These are phyloP conservation scores for Polypterus senegalus DNA, from an alignment of 2,113 vertebrate genomes.

Conservation along the genomic window DNA sequence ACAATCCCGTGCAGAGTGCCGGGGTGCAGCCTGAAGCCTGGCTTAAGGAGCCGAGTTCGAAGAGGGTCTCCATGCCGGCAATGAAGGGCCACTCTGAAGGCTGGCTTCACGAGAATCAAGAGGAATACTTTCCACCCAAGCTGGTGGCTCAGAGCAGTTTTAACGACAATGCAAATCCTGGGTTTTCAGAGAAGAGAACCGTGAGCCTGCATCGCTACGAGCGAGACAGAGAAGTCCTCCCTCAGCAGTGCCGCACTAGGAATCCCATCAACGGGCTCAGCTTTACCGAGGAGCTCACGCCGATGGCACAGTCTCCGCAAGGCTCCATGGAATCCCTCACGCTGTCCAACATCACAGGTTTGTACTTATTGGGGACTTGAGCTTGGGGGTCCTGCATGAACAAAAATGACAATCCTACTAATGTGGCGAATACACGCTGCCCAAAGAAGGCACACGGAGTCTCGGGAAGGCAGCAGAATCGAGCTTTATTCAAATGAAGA, in stretches of 20 bases:
- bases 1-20: slow-evolving; percentile 51
- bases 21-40: slow-evolving; percentile 59
- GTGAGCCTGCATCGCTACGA: slow-evolving; percentile 82
- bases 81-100: slow-evolving; percentile 74
- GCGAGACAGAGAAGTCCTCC: slow-evolving; percentile 45
- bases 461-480: no score
- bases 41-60: slow-evolving; percentile 64
- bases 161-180: slow-evolving; percentile 66
- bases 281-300: slow-evolving; percentile 74
- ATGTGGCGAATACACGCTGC: no score
- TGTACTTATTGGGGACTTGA: no score
- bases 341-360: slow-evolving; percentile 81
- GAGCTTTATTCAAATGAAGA: no score
- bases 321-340: slow-evolving; percentile 92
- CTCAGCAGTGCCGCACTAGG: slow-evolving; percentile 70
- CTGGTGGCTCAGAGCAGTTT: slow-evolving; percentile 75
- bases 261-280: slow-evolving; percentile 85
- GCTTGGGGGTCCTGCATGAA: no score
- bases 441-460: no score
- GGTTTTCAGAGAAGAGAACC: slow-evolving; percentile 73
- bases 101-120: slow-evolving; percentile 68
- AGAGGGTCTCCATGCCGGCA: slow-evolving; percentile 67
- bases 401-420: no score
- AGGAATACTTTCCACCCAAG: slow-evolving; percentile 72
- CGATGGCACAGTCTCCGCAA: slow-evolving; percentile 78